Conservation (phyloP, 1,140 invertebrate genomes). For the Macrotrachela quadricornifera region DNA sequence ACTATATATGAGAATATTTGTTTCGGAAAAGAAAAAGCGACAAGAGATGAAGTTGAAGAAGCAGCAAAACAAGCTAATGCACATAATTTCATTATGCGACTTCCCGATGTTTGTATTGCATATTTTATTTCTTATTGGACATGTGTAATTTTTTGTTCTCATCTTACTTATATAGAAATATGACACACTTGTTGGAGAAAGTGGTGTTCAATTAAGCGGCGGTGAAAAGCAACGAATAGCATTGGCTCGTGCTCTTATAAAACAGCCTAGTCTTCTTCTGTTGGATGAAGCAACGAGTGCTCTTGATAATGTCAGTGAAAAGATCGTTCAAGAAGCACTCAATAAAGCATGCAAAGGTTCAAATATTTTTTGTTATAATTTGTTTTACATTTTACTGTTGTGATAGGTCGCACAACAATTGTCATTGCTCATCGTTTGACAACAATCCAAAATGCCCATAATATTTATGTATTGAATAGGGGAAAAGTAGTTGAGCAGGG, state of each 20-base stretch:
- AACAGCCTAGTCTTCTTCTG: conserved; percentile 23
- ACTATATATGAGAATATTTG: too few species aligned
- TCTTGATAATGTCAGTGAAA: conserved; percentile 17
- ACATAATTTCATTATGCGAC: too few species aligned
- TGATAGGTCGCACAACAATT: too few species aligned
- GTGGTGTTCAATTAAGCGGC: conserved; percentile 6
- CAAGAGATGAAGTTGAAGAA: too few species aligned
- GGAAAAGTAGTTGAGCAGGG: conserved; percentile 71
- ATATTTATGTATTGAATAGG: conserved; percentile 67
- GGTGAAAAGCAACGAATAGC: conserved; percentile 9
- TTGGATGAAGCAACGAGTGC: conserved; percentile 44
- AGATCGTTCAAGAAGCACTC: conserved; percentile 19
- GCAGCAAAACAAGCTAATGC: too few species aligned
- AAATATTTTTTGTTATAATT: conserved; percentile 27
- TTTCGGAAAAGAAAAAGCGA: too few species aligned
- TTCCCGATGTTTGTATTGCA: too few species aligned
- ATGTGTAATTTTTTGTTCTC: too few species aligned
- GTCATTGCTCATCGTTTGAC: too few species aligned
- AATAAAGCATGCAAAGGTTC: conserved; percentile 22
- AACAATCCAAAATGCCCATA: conserved; percentile 72
- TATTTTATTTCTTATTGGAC: too few species aligned
- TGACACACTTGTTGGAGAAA: conserved; percentile 34
- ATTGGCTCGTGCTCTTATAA: conserved; percentile 24
- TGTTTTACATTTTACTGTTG: too few species aligned
- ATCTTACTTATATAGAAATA: too few species aligned